These are phyloP conservation scores for Hydropsyche tenuis DNA, from an alignment of 1,140 invertebrate species.

Conservation along the genomic window DNA sequence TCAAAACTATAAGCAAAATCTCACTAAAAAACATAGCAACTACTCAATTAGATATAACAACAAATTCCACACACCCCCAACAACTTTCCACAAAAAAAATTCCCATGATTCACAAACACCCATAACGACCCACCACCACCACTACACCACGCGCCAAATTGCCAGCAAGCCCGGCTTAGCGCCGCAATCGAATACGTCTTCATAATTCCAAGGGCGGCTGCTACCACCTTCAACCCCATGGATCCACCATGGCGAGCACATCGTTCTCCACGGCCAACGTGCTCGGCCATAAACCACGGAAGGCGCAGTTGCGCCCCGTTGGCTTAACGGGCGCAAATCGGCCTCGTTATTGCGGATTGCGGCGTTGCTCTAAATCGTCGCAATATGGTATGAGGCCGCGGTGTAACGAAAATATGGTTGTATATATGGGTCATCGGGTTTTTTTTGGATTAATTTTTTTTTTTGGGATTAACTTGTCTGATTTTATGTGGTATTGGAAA, in stretches of 20 bases:
- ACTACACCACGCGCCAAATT: background rate
- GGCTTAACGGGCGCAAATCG: conserved; percentile 35
- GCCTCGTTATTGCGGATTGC: conserved; percentile 44
- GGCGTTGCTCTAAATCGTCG: background rate
- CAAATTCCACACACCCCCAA: no score
- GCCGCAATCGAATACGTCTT: conserved; percentile 14
- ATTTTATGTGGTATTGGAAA: no score
- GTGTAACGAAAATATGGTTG: no score
- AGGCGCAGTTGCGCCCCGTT: conserved; percentile 35
- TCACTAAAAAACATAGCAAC: no score
- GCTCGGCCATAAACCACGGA: conserved; percentile 17
- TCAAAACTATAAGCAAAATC: no score
- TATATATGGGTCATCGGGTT: no score
- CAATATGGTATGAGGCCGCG: background rate
- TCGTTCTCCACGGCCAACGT: no score
- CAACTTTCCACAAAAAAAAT: no score
- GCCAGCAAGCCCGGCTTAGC: conserved; percentile 6
- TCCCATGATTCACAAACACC: background rate
- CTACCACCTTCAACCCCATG: background rate
- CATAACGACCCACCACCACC: background rate
- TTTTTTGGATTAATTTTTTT: no score
- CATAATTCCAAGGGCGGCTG: conserved; percentile 13
- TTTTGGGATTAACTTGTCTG: no score
- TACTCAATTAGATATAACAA: no score
- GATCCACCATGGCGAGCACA: no score